Evolutionary conservation across 2,888 invertebrate genomes (phyloP), one percentile per base, ranked within the genome.

Genomic region (Stratiomys singularior): DNA sequence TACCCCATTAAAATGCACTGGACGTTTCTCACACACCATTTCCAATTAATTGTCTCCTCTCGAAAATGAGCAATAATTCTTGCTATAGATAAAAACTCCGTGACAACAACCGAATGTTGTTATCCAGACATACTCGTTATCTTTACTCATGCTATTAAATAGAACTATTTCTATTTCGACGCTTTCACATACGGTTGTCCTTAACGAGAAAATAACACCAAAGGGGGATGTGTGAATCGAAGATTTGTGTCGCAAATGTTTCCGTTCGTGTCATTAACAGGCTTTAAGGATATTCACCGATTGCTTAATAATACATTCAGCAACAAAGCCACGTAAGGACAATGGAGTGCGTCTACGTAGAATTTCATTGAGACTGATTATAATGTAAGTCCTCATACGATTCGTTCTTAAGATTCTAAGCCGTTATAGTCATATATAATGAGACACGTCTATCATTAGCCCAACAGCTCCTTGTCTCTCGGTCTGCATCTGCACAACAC

Each of bases 1-100:
- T n/a, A n/a, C 23, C 23, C 76, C 37, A 83, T 84, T 84, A 83
- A 82, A 83, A 83, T 83, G 82, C 83, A 83, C 80, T 81, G 79
- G 80, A 81, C 82, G 83, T 82, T 81, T 81, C 74, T 80, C 80
- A 81, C 80, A 80, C 79, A 77, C 80, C 79, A 81, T 80, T 80
- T 81, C 83, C 83, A 84, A 84, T 84, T 83, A 84, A 84, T 82
- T 81, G 81, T 81, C 80, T 79, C 60, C 80, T 78, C 60, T 63
- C 37, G 37, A 80, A 82, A 82, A 82, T 81, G 79, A 78, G 81
- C 82, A 81, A 81, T 82, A 82, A 82, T 82, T 82, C 81, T 76
- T 74, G 60, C n/a, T 18, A 52, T 52, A 52, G 52, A 52, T 15
- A 52, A 52, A 13, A 52, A 60, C 60, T 3, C 37, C 37, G 15